These are phyloP conservation scores for Leptodactylus fuscus DNA, from an alignment of 2,113 vertebrate genomes.

Conservation along the genomic window DNA sequence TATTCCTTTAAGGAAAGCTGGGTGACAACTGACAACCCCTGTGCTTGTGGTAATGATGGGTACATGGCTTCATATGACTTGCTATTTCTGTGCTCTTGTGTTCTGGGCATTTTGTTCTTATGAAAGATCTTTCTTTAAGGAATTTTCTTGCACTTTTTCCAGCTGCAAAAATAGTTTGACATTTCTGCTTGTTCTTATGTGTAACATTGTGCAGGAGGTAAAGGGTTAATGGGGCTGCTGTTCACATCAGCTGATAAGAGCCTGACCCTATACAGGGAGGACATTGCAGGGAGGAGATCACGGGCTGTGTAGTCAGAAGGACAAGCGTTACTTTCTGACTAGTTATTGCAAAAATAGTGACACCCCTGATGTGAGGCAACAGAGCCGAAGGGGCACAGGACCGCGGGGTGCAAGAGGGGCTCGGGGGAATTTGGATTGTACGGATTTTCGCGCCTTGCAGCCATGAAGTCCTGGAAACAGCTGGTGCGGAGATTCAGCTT, in stretches of 20 bases:
- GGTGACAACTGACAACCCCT: too few relatives aligned
- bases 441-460: not conserved
- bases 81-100: too few relatives aligned
- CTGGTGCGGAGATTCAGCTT: slow-evolving; percentile 61
- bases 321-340: not conserved
- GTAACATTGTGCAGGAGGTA: slow-evolving; percentile 13
- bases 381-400: not conserved
- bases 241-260: slow-evolving; percentile 76
- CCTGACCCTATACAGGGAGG: slow-evolving; percentile 67
- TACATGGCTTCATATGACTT: too few relatives aligned
- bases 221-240: slow-evolving; percentile 64
- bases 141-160: not conserved
- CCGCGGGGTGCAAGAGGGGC: not conserved
- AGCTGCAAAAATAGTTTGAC: not conserved
- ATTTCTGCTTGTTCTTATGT: not conserved
- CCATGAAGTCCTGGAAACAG: slow-evolving; percentile 65
- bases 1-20: too few relatives aligned
- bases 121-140: too few relatives aligned
- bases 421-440: too few relatives aligned
- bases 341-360: not conserved
- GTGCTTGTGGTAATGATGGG: too few relatives aligned
- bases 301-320: not conserved
- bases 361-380: not conserved
- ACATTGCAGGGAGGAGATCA: slow-evolving; percentile 55
- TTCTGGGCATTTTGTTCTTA: too few relatives aligned